Percentiles rank a stretch among this genome's conserved stretches.
phyloP scores from a whole-genome alignment of 2,888 invertebrate species.

The Ormyrus pomaceus region DNA sequence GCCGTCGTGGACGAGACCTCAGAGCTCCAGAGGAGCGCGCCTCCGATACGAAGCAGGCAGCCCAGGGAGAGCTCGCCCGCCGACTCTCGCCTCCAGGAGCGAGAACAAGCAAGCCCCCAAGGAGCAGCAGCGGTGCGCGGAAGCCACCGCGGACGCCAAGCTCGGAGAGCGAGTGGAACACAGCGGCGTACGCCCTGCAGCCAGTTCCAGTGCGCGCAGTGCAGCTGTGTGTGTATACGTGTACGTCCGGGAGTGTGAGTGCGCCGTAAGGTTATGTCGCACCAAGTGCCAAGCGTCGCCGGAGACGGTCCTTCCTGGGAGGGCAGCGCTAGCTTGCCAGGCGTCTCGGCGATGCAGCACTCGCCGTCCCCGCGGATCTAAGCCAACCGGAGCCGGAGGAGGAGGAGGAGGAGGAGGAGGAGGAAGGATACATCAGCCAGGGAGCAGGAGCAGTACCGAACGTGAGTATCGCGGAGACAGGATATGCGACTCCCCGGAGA shows the following conservation, averaged over 20 bases:
- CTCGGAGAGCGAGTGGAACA: background rate
- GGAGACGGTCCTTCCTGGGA: conserved; percentile 1
- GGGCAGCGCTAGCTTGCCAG: background rate
- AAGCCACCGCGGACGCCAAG: too few relatives aligned
- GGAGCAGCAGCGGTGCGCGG: conserved; percentile 2
- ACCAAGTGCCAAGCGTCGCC: conserved; percentile 31
- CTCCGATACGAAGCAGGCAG: too few relatives aligned
- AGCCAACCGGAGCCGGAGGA: conserved; percentile 3
- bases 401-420: conserved; percentile 42
- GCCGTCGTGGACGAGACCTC: too few relatives aligned
- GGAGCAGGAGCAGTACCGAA: too few relatives aligned
- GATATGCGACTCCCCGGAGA: conserved; percentile 26
- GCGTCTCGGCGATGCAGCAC: too few relatives aligned
- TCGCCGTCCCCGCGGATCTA: too few relatives aligned
- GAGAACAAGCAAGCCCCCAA: too few relatives aligned
- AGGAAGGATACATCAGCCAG: background rate
- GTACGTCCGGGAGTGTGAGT: conserved; percentile 5
- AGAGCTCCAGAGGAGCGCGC: too few relatives aligned
- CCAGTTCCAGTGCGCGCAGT: background rate
- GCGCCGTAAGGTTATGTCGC: conserved; percentile 54
- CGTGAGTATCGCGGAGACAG: background rate
- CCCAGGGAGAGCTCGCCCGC: too few relatives aligned
- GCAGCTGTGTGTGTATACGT: background rate
- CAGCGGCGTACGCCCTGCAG: background rate
- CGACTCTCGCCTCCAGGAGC: too few relatives aligned